phyloP scores from a whole-genome alignment of 1,140 invertebrate genomes.

The Heliconius melpomene region DNA sequence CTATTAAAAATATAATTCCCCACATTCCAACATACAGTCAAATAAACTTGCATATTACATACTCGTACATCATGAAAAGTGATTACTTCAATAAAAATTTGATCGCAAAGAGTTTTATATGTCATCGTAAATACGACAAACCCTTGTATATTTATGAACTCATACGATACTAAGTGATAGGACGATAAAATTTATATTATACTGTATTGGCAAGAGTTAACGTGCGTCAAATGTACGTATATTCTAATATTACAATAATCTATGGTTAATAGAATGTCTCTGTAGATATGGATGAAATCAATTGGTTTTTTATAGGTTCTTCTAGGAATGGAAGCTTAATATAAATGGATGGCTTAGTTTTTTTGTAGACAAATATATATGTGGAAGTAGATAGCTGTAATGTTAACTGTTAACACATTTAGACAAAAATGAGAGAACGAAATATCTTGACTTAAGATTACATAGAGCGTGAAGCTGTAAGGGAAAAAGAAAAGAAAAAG shows the following conservation, averaged over 20 bases:
- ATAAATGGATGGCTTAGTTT: no score
- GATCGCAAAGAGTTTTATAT: constrained; percentile 48
- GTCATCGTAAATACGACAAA: constrained; percentile 62
- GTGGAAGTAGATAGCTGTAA: no score
- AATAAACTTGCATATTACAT: neutral
- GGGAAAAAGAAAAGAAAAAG: no score
- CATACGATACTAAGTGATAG: constrained; percentile 62
- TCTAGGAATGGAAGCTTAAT: no score
- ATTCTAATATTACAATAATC: constrained; percentile 24
- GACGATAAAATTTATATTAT: constrained; percentile 55
- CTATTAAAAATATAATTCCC: neutral
- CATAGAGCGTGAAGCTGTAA: no score
- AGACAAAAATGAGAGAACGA: no score
- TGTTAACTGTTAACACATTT: no score
- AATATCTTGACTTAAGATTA: no score
- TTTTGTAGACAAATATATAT: no score
- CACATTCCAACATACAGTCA: neutral
- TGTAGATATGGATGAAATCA: constrained; percentile 4
- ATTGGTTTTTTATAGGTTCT: constrained; percentile 11
- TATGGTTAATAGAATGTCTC: constrained; percentile 12
- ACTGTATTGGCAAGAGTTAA: constrained; percentile 31
- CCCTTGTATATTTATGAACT: constrained; percentile 53
- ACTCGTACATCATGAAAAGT: constrained; percentile 44
- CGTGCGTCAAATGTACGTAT: constrained; percentile 33
- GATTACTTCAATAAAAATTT: constrained; percentile 52